These are phyloP conservation scores for Amiota communis DNA, from an alignment of 2,888 invertebrate genomes.

Conservation along the genomic window DNA sequence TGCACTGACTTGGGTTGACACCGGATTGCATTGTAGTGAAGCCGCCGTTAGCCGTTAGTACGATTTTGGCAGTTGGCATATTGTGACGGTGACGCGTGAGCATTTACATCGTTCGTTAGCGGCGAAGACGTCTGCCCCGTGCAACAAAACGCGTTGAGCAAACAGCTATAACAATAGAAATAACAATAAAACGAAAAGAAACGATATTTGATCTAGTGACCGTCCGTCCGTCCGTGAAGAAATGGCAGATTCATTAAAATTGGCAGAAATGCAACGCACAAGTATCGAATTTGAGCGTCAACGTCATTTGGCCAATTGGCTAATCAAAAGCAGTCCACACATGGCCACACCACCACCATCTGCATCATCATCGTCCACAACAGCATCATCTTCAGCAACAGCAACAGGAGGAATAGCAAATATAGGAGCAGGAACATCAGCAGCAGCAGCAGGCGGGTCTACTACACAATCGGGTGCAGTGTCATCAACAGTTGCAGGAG, in stretches of 20 bases:
- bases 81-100: conserved; percentile 47
- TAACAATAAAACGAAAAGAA: not conserved
- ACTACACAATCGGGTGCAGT: conserved; percentile 43
- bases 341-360: conserved; percentile 70
- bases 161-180: not conserved
- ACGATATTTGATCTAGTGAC: not conserved
- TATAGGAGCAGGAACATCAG: conserved; percentile 34
- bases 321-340: conserved; percentile 73
- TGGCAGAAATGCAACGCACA: conserved; percentile 73
- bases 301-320: conserved; percentile 74
- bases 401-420: conserved; percentile 37
- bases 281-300: conserved; percentile 74
- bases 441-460: conserved; percentile 43
- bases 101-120: conserved; percentile 15
- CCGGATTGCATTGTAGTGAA: conserved; percentile 1
- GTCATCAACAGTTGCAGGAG: conserved; percentile 29
- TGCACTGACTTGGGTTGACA: conserved; percentile 8
- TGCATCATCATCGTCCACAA: conserved; percentile 40
- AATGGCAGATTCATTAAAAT: conserved; percentile 70
- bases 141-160: not conserved
- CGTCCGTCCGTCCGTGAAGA: conserved; percentile 29
- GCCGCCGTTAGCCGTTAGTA: conserved; percentile 10
- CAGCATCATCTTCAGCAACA: conserved; percentile 37
- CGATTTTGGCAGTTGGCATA: conserved; percentile 56
- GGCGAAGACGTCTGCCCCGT: conserved; percentile 11